Conservation (phyloP, 2,888 invertebrate genomes). For the Eugnorisma glareosa region DNA sequence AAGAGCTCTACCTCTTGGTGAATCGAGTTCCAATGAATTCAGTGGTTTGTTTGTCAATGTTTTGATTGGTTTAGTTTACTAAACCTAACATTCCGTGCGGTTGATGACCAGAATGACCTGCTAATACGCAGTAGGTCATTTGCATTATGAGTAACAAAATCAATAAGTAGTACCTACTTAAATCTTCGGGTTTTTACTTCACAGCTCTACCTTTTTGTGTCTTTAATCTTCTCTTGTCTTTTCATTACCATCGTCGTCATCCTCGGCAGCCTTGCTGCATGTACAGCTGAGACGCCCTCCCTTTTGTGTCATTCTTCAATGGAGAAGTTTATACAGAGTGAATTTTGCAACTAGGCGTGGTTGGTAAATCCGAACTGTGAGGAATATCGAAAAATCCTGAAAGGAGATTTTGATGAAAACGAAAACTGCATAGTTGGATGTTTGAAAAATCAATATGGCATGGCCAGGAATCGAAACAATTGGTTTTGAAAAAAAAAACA, state of each 20-base stretch:
- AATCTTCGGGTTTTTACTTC: background rate
- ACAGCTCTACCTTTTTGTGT: background rate
- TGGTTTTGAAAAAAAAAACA: too few species aligned
- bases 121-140: background rate
- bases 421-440: too few species aligned
- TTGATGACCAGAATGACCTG: conserved; percentile 34
- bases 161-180: background rate
- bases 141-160: background rate
- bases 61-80: background rate
- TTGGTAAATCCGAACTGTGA: too few species aligned
- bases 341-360: too few species aligned
- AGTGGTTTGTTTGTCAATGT: background rate
- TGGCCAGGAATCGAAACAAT: too few species aligned
- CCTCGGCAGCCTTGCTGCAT: background rate
- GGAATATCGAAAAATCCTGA: too few species aligned
- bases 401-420: too few species aligned
- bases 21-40: conserved; percentile 2
- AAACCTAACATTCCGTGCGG: conserved; percentile 11
- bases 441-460: too few species aligned
- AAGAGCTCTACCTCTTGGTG: background rate
- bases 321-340: too few species aligned
- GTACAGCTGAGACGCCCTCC: background rate
- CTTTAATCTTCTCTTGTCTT: background rate
- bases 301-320: background rate
- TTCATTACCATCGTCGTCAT: background rate